These are phyloP conservation scores for Eulemur rufifrons DNA, from an alignment of 2,113 vertebrate species.

Conservation along the genomic window DNA sequence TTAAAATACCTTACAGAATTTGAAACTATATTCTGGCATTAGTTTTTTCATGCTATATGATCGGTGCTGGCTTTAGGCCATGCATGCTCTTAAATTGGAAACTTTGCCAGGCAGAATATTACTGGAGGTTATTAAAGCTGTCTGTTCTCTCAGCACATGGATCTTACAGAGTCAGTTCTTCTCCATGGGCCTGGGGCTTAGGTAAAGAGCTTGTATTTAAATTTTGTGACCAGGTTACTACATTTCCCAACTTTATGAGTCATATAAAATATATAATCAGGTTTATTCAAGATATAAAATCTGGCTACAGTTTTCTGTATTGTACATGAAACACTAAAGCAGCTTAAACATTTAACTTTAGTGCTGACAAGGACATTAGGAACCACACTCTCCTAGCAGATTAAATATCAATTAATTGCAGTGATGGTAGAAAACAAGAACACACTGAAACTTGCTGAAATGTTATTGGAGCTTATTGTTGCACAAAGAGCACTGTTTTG, in stretches of 20 bases:
- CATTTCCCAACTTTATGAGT: background rate
- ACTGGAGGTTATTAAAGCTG: background rate
- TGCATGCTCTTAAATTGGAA: background rate
- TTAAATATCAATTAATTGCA: background rate
- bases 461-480: background rate
- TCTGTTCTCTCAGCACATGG: background rate
- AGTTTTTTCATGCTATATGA: slow-evolving; percentile 24
- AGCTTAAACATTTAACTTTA: background rate
- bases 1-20: slow-evolving; percentile 45
- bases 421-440: background rate
- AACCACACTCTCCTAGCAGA: background rate
- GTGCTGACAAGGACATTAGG: background rate
- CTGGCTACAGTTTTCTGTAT: background rate
- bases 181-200: background rate
- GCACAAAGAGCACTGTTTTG: background rate
- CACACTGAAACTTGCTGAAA: background rate
- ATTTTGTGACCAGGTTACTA: background rate
- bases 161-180: background rate
- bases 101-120: background rate
- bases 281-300: background rate
- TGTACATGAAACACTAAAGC: background rate
- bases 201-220: background rate
- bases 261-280: background rate
- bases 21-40: slow-evolving; percentile 43
- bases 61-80: slow-evolving; percentile 17